Base-by-base conservation (phyloP, 2,888 invertebrate species). In the Eristalinus sepulchralis region DNA sequence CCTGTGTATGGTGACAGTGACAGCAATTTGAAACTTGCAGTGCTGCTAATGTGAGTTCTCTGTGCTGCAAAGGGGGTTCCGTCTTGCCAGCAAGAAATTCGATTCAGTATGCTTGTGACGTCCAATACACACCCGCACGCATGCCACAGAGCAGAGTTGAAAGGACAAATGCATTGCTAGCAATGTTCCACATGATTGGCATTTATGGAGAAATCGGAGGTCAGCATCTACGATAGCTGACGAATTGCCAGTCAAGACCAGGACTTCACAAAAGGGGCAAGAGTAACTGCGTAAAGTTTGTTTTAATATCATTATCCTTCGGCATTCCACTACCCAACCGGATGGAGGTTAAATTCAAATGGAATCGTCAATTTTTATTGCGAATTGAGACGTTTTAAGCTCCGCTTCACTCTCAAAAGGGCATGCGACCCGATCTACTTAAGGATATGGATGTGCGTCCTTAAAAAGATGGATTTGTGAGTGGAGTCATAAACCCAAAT, bases 331-430 rank as follows among this genome's bases (percentile, higher is more conserved):
- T 5, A 47, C 47, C 17, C 71, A 33, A 31, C 3, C n/a, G 33
- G 34, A 57, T 6, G 31, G 8, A 0, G 22, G 11, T 47, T 47
- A 31, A 31, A 33, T 11, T 68, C 33, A 24, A 70, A 76, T 71
- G 71, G 67, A 63, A 33, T 73, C 82, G 68, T 85, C 66, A 82
- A 85, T 82, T 77, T 81, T 82, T 81, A 85, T 85, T 68, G 71
- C 72, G 77, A 85, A 80, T 81, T 81, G 67, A 68, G 67, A 81
- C 84, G 76, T 80, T 80, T 81, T 62, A 67, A 71, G 66, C 60
- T 47, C 66, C 72, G 55, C 13, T 60, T 72, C 33, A 11, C 10
- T 57, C 2, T 6, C 2, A 60, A 71, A 84, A 57, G 34, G 39
- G 59, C 67, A 59, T 77, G 36, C 22, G 71, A 53, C 22, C 53